Base-by-base conservation (phyloP, 2,113 vertebrate species). In the Xiphophorus hellerii region DNA sequence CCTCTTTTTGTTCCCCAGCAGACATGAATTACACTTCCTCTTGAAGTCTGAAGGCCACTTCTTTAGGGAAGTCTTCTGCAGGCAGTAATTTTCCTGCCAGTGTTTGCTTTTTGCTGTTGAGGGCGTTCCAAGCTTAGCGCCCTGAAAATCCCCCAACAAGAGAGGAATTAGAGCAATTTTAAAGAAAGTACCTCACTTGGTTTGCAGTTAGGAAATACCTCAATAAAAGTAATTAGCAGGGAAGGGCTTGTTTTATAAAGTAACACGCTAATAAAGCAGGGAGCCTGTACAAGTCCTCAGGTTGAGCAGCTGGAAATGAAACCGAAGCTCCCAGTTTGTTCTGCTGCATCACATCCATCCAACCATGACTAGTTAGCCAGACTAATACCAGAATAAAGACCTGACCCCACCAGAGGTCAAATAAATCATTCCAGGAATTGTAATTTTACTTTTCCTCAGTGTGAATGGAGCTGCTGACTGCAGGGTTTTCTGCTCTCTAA, bases 1-100 rank as follows among this genome's bases (percentile, higher is more conserved):
- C 25, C 22, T 1, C 62, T 6, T 85, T 78, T 67, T 1, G 2
- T 20, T 4, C 30, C 20, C 0, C 1, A 33, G 13, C 25, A 30
- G 39, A 35, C n/a, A 1, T 14, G 61, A 54, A n/a, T 77, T 61
- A 54, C 61, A 20, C 42, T 76, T 82, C 51, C 72, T 65, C 12
- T 4, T 48, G 28, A 76, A 22, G 5, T 14, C 3, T 7, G 17
- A 48, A 25, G 39, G 39, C 39, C 39, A 1, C 14, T 42, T 2
- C 35, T 42, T 42, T 14, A 42, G n/a, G 51, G 48, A n/a, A 58
- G 22, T 58, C 25, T 7, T n/a, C 5, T 58, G 25, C 51, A 58
- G 9, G 8, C 51, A 54, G 22, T 25, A n/a, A 3, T 25, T 58
- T n/a, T 58, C 51, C 51, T 58, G 51, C 8, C 7, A 8, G 51